These are phyloP conservation scores for Sinocyclocheilus anophthalmus DNA, from an alignment of 2,113 vertebrate genomes.

Conservation along the genomic window DNA sequence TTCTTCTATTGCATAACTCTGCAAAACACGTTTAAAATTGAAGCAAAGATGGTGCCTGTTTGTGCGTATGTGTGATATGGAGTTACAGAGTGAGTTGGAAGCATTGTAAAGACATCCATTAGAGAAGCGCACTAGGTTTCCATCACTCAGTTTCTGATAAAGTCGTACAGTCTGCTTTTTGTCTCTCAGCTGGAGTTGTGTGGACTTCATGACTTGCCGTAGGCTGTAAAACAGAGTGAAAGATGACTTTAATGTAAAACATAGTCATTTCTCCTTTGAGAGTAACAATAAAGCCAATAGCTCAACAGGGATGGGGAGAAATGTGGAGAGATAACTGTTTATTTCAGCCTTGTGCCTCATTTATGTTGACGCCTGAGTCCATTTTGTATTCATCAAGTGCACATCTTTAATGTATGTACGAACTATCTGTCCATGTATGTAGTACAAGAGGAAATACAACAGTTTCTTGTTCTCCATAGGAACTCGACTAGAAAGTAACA, in stretches of 20 bases:
- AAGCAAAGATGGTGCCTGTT: background rate
- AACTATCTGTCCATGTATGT: background rate
- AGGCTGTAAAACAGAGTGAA: slow-evolving; percentile 1
- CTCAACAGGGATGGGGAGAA: background rate
- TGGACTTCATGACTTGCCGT: slow-evolving; percentile 8
- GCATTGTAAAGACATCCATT: slow-evolving; percentile 31
- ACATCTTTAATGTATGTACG: background rate
- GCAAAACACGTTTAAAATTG: background rate
- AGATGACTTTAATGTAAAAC: slow-evolving; percentile 37
- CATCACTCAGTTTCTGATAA: slow-evolving; percentile 27
- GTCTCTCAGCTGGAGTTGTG: slow-evolving; percentile 9
- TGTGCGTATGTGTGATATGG: background rate
- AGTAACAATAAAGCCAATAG: slow-evolving; percentile 12
- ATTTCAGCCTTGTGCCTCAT: slow-evolving; percentile 10
- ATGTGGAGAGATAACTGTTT: background rate
- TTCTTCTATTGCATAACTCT: background rate
- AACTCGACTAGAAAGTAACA: background rate
- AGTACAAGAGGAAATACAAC: background rate
- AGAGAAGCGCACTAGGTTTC: slow-evolving; percentile 27
- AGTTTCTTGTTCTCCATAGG: background rate
- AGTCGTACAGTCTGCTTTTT: background rate
- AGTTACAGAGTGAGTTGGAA: background rate
- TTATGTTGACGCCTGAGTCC: slow-evolving; percentile 1
- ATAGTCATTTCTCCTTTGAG: slow-evolving; percentile 30
- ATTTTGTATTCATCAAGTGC: background rate